Evolutionary conservation across 2,888 invertebrate genomes (phyloP).

Genomic region (Rhagophthalmus giganteus): DNA sequence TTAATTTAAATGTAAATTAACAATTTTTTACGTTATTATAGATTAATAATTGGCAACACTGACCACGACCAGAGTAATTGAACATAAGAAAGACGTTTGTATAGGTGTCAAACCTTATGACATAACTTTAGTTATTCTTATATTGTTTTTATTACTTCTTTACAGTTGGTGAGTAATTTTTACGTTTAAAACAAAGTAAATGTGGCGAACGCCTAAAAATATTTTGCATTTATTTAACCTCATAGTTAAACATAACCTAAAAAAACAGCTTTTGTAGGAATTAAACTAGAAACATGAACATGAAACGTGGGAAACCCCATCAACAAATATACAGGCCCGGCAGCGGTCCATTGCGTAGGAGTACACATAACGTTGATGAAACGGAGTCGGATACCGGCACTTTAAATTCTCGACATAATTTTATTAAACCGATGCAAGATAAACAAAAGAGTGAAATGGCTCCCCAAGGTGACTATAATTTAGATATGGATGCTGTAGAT

Average conservation of each 20-base stretch:
- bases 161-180: conserved; percentile 14
- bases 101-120: conserved; percentile 40
- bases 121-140: conserved; percentile 16
- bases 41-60: neutral
- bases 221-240: conserved; percentile 16
- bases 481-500: conserved; percentile 39
- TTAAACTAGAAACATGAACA: conserved; percentile 40
- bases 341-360: conserved; percentile 73
- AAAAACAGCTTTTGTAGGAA: conserved; percentile 6
- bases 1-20: neutral
- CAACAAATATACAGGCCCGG: conserved; percentile 75
- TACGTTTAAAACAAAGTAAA: neutral
- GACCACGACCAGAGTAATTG: conserved; percentile 41
- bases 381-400: conserved; percentile 55
- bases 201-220: neutral
- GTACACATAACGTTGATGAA: conserved; percentile 64
- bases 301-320: conserved; percentile 67
- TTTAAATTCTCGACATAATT: conserved; percentile 39
- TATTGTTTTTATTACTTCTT: conserved; percentile 10
- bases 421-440: conserved; percentile 35
- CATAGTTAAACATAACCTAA: conserved; percentile 2
- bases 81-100: conserved; percentile 43
- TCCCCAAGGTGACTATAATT: conserved; percentile 43
- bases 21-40: neutral
- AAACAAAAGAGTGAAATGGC: conserved; percentile 42